Evolutionary conservation across 2,113 vertebrate species (phyloP).

Genomic region (Ciconia maguari): DNA sequence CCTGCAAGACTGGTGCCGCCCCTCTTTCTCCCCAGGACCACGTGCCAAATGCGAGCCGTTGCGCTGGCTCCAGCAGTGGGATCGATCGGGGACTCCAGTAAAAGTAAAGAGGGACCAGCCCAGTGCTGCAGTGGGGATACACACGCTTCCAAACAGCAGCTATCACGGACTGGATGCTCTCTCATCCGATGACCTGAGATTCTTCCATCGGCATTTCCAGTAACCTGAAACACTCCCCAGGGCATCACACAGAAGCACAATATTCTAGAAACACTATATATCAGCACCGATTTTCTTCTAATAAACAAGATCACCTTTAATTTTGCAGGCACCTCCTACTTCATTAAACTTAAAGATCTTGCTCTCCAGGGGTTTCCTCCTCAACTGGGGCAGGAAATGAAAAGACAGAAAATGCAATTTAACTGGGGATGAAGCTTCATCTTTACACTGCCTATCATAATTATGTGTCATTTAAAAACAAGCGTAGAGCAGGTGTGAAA

Average conservation of each 20-base stretch:
- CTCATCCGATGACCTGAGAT: neutral
- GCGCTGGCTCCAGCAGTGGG: neutral
- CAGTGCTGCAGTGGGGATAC: rapidly evolving
- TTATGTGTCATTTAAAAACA: neutral
- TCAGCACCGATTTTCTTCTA: neutral
- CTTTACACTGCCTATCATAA: neutral
- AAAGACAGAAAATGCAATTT: neutral
- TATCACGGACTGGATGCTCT: neutral
- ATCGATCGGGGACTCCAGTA: neutral
- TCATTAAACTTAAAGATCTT: neutral
- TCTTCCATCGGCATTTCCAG: neutral
- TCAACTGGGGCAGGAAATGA: neutral
- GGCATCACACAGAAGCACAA: neutral
- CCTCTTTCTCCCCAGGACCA: neutral
- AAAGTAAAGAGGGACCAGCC: neutral
- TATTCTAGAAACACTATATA: neutral
- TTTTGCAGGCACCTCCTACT: neutral
- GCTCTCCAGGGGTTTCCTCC: neutral
- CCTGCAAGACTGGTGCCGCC: rapidly evolving
- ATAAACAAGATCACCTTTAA: neutral
- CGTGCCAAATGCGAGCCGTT: rapidly evolving
- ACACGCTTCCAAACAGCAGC: rapidly evolving
- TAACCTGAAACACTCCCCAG: neutral
- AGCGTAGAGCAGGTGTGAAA: conserved; percentile 1
- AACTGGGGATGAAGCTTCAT: neutral